Percentiles rank a stretch among this genome's conserved stretches.
phyloP scores from a whole-genome alignment of 2,113 vertebrate species.

The Cariama cristata region DNA sequence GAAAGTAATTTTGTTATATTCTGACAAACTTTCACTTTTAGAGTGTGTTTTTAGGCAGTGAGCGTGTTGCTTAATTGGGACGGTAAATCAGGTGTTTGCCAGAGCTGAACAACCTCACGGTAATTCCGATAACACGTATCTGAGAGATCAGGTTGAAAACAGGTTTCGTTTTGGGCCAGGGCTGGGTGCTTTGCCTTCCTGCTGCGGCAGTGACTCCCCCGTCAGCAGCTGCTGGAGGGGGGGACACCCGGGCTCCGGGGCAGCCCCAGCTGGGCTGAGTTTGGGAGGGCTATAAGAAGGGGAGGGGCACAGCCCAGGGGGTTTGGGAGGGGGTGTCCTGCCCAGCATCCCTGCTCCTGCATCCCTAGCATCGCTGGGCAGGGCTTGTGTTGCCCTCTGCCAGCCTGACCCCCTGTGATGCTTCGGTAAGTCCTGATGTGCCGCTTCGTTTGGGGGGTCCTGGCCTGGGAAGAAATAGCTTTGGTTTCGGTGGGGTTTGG shows the following conservation, averaged over 20 bases:
- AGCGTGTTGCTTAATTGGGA: neutral
- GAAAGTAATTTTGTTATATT: neutral
- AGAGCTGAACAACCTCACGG: neutral
- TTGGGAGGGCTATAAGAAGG: neutral
- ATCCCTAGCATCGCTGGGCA: accelerated
- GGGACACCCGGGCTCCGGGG: neutral
- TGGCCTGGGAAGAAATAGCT: neutral
- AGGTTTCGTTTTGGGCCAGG: neutral
- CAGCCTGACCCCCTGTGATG: accelerated
- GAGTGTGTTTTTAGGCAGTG: neutral
- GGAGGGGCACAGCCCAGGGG: accelerated
- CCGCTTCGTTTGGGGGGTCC: neutral
- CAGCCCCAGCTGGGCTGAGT: neutral
- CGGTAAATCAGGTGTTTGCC: accelerated
- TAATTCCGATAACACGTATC: accelerated
- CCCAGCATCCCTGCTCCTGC: accelerated
- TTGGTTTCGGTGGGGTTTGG: neutral
- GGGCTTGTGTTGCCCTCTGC: accelerated
- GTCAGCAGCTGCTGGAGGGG: neutral
- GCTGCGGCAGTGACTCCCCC: neutral
- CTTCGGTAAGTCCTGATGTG: neutral
- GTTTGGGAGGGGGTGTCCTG: too few relatives aligned
- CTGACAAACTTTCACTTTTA: neutral
- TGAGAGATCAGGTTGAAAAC: neutral
- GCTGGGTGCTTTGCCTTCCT: neutral